A percentile compares a stretch with the other conserved stretches of the same genome.
These are phyloP conservation scores for Hirudinaria manillensis DNA, from an alignment of 2,888 invertebrate genomes.

Conservation along the genomic window DNA sequence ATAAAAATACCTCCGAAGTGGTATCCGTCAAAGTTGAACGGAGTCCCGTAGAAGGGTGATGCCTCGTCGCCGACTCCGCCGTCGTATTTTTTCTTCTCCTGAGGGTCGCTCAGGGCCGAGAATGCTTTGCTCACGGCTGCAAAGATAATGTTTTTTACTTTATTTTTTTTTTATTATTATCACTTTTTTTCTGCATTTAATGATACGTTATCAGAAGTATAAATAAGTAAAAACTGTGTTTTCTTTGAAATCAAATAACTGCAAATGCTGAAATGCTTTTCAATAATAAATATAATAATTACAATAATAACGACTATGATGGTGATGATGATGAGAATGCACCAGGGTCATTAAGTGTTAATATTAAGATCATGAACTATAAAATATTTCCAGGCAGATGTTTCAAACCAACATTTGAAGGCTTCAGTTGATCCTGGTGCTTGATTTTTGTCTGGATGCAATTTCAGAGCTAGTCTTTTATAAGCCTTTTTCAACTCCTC, in stretches of 20 bases:
- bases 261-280: too few relatives aligned
- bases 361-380: not conserved
- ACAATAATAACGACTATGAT: not conserved
- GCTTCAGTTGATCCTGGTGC: conserved; percentile 67
- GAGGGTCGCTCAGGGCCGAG: conserved; percentile 54
- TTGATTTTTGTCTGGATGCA: conserved; percentile 59
- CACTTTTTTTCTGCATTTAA: not conserved
- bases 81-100: conserved; percentile 55
- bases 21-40: conserved; percentile 4
- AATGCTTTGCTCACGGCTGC: conserved; percentile 74
- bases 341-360: not conserved
- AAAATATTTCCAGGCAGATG: not conserved
- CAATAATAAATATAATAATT: too few relatives aligned
- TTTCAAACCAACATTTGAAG: conserved; percentile 67
- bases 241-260: too few relatives aligned
- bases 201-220: not conserved
- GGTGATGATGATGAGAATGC: too few relatives aligned
- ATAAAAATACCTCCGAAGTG: not conserved
- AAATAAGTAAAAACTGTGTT: too few relatives aligned
- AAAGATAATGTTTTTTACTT: not conserved
- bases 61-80: conserved; percentile 66
- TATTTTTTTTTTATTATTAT: not conserved
- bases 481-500: conserved; percentile 58
- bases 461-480: conserved; percentile 57
- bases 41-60: not conserved